Conservation (phyloP, 2,888 invertebrate genomes). For the Strigamia transsilvanica region DNA sequence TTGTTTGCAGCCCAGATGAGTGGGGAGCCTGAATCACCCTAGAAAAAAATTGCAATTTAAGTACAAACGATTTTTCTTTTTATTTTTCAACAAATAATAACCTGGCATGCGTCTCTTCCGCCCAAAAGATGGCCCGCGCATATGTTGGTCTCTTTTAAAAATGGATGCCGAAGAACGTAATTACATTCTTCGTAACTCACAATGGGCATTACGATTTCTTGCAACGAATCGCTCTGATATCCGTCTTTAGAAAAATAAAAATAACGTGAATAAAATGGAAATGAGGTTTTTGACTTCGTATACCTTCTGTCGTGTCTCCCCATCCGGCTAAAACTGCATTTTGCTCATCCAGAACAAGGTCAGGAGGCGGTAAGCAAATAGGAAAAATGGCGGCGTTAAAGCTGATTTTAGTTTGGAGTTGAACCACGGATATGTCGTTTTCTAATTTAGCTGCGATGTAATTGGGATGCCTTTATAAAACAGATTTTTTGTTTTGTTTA, state of each 20-base stretch:
- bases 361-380: conserved; percentile 48
- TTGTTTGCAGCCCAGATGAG: conserved; percentile 13
- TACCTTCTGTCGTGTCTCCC: conserved; percentile 46
- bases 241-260: conserved; percentile 32
- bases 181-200: conserved; percentile 18
- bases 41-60: not conserved
- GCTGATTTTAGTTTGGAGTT: not conserved
- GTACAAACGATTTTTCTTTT: not conserved
- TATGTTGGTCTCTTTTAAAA: not conserved
- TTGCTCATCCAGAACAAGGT: conserved; percentile 32
- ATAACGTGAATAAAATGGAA: not conserved
- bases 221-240: not conserved
- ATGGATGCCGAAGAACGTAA: conserved; percentile 17
- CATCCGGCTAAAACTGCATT: conserved; percentile 50
- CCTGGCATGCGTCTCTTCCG: conserved; percentile 48
- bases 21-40: conserved; percentile 50
- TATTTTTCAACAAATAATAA: not conserved
- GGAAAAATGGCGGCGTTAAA: not conserved
- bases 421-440: conserved; percentile 31
- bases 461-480: conserved; percentile 22
- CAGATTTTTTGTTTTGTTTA: not conserved
- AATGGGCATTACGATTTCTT: conserved; percentile 26
- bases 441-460: conserved; percentile 4
- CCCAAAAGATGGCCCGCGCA: conserved; percentile 28
- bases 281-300: not conserved